Evolutionary conservation across 2,888 invertebrate genomes (phyloP), one percentile per base, ranked within the genome.

Genomic region (Philhelius pedissequus): DNA sequence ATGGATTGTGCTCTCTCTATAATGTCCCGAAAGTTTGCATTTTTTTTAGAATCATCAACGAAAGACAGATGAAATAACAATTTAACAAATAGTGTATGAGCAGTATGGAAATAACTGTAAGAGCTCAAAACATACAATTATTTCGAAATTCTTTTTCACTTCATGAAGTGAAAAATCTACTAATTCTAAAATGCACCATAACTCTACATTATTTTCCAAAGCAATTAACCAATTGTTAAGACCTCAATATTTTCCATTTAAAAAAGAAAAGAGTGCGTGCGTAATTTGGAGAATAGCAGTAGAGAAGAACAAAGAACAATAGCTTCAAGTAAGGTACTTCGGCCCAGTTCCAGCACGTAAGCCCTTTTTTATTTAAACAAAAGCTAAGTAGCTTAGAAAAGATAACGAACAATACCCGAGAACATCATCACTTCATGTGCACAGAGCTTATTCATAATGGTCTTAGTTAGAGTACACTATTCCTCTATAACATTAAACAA

Each of bases 331-430:
- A 5, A 13, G 3, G 4, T 6, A 27, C 30, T 9, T 22, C 11
- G 22, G 2, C 20, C 11, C 11, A 50, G n/a, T 50, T 0, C n/a
- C 50, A 25, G 18, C 38, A 58, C 40, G 43, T 62, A 54, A 62
- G 18, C 32, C 38, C 43, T 40, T 20, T 35, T 79, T 68, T 45
- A 18, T 27, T 40, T 15, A 38, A 75, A 70, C 70, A 81, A 70
- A 64, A 75, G 69, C 62, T 40, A 45, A 80, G 54, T 56, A 38
- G 75, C 64, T 80, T 70, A 75, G 40, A 18, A 64, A 56, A 18
- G 56, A 80, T 80, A 75, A 50, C 58, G 64, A 81, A 75, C 75
- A 81, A 52, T 58, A 73, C 66, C 66, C 60, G 6, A 66, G 69
- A 74, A 74, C 62, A 79, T n/a, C 25, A 38, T 38, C 5, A 38